Base-by-base conservation (phyloP, 2,797 vertebrate species). In the Myoxocephalus aenaeus region DNA sequence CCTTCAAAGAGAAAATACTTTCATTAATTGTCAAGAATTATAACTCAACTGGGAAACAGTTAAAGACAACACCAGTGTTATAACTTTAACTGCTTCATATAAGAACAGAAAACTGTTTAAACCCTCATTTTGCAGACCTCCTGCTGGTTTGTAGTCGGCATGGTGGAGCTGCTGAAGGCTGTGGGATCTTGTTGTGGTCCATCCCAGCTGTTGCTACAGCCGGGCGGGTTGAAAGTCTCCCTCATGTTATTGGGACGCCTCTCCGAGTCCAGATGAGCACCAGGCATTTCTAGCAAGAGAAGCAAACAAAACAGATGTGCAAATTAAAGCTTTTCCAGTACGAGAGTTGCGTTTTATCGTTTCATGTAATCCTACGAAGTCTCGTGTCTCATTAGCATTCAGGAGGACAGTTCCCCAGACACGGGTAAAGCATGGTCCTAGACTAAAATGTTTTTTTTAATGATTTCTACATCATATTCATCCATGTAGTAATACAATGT, bases 251-350 rank as follows among this genome's bases (percentile, higher is more conserved):
- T 73, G 44, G 80, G 71, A 32, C 70, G 42, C 34, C 75, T 25
- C 17, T 79, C 70, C 3, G 84, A 9, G 18, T 81, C 73, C 62
- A 48, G 38, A 18, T 78, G 70, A 85, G 56, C n/a, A 25, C 0
- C 25, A 18, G 14, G 13, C 5, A 15, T 4, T 70, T 4, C 57
- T 77, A 34, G 4, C 20, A 56, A 38, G 36, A 72, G 22, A 1
- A 29, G 38, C 9, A 73, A 70, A 73, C 5, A 69, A 29, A 7
- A 81, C 36, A 36, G 1, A 34, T 18, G 4, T 15, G 2, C 5
- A 13, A 36, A 17, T 7, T 54, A 5, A 29, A 65, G 15, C 66
- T 66, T 44, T 54, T 48, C 34, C 3, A 42, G 50, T 22, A n/a
- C 4, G 50, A 51, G 20, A 11, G 48, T 51, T 10, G 48, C 0